A percentile compares a stretch with the other conserved stretches of the same genome.
These are phyloP conservation scores for Onychomys leucogaster DNA, from an alignment of 2,797 vertebrate species.

Conservation along the genomic window DNA sequence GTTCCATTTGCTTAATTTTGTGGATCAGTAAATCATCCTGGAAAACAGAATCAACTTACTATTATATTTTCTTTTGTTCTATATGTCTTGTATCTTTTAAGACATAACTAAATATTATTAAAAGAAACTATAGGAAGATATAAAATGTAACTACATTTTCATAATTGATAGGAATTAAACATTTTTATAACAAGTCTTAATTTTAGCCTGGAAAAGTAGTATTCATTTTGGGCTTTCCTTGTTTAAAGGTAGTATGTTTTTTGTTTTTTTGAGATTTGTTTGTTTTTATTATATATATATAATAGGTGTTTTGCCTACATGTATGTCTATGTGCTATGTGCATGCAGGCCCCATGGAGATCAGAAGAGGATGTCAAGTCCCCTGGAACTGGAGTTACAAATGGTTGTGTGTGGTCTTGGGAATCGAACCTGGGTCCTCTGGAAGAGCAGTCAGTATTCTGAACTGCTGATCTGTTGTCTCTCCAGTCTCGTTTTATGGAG, in stretches of 20 bases:
- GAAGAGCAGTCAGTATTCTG: too few relatives aligned
- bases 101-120: background rate
- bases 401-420: background rate
- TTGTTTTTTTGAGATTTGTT: background rate
- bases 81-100: background rate
- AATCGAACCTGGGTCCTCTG: too few relatives aligned
- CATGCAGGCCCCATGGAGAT: background rate
- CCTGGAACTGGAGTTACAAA: background rate
- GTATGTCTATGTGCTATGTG: background rate
- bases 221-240: constrained; percentile 9
- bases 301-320: background rate
- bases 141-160: background rate
- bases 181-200: background rate
- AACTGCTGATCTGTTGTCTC: too few relatives aligned
- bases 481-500: too few relatives aligned
- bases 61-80: background rate
- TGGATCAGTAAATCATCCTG: background rate
- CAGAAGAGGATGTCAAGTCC: background rate
- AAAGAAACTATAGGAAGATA: background rate
- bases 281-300: background rate
- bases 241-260: background rate
- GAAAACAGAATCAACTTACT: background rate
- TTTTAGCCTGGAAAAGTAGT: background rate
- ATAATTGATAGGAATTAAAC: background rate
- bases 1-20: background rate